phyloP scores from a whole-genome alignment of 2,888 invertebrate genomes.

The Sympetrum striolatum region DNA sequence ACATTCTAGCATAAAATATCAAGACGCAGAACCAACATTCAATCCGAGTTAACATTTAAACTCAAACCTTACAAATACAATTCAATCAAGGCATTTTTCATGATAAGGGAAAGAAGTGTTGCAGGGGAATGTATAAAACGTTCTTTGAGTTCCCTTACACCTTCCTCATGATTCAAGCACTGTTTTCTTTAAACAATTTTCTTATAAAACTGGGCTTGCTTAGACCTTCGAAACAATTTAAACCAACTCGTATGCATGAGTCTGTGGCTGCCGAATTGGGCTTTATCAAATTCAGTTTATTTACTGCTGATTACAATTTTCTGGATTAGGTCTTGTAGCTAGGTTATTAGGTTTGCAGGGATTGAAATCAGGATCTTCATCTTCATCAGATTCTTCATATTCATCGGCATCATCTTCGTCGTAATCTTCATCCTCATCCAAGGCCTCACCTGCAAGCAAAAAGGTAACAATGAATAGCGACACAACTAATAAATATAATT shows the following conservation, averaged over 20 bases:
- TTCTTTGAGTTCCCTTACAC: conserved; percentile 19
- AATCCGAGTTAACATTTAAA: conserved; percentile 5
- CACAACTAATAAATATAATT: too few relatives aligned
- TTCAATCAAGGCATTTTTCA: conserved; percentile 25
- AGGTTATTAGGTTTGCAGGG: not conserved
- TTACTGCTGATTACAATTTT: conserved; percentile 79
- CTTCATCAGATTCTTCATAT: conserved; percentile 33
- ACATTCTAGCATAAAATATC: conserved; percentile 39
- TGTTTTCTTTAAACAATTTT: conserved; percentile 37
- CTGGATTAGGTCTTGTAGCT: conserved; percentile 58
- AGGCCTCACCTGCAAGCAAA: conserved; percentile 27
- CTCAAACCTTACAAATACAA: not conserved
- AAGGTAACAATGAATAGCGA: not conserved
- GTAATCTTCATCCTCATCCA: conserved; percentile 42
- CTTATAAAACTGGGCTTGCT: conserved; percentile 21
- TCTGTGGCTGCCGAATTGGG: conserved; percentile 15
- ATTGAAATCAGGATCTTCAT: conserved; percentile 20
- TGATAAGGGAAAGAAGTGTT: conserved; percentile 5
- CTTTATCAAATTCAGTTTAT: conserved; percentile 51
- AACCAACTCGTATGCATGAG: conserved; percentile 31
- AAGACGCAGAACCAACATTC: conserved; percentile 3
- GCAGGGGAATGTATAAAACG: conserved; percentile 35
- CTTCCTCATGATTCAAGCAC: conserved; percentile 23
- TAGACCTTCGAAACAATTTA: conserved; percentile 25
- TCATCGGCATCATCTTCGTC: conserved; percentile 41